Percentiles rank a stretch among this genome's conserved stretches.
These are phyloP conservation scores for Zygaena filipendulae DNA, from an alignment of 2,888 invertebrate genomes.

Conservation along the genomic window DNA sequence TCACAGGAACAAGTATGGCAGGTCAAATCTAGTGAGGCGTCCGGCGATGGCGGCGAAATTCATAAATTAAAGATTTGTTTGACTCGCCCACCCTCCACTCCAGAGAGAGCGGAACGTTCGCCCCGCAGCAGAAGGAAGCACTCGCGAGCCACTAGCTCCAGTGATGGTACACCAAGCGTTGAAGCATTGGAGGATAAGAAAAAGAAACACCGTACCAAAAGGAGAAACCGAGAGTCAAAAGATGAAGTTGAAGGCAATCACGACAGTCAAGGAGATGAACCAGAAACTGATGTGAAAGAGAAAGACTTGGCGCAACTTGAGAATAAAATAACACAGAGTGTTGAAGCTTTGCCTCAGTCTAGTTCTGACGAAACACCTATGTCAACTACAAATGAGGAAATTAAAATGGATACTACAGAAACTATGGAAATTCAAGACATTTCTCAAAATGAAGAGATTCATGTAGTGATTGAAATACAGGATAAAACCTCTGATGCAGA, in stretches of 20 bases:
- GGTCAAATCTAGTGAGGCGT: conserved; percentile 56
- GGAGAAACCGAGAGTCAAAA: conserved; percentile 37
- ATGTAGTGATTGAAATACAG: conserved; percentile 13
- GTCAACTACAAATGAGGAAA: conserved; percentile 43
- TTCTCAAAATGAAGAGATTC: conserved; percentile 17
- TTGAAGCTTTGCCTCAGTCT: conserved; percentile 26
- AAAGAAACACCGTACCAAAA: conserved; percentile 47
- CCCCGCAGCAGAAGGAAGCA: conserved; percentile 63
- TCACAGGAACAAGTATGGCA: conserved; percentile 61
- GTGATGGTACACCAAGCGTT: conserved; percentile 46
- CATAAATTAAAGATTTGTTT: conserved; percentile 73
- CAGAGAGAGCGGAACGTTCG: conserved; percentile 60
- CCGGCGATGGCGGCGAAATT: conserved; percentile 67
- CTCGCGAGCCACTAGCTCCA: conserved; percentile 57
- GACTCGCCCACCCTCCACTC: conserved; percentile 66
- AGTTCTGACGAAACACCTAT: conserved; percentile 26
- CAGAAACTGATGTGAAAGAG: conserved; percentile 21
- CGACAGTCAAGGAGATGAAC: conserved; percentile 37
- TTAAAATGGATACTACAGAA: conserved; percentile 19
- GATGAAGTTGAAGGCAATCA: conserved; percentile 39
- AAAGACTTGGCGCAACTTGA: too few species aligned
- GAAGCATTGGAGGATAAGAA: conserved; percentile 55
- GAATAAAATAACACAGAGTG: conserved; percentile 18
- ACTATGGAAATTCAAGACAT: conserved; percentile 12
- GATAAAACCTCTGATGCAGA: conserved; percentile 19